Evolutionary conservation across 2,797 vertebrate genomes (phyloP).

Genomic region (Manis javanica): DNA sequence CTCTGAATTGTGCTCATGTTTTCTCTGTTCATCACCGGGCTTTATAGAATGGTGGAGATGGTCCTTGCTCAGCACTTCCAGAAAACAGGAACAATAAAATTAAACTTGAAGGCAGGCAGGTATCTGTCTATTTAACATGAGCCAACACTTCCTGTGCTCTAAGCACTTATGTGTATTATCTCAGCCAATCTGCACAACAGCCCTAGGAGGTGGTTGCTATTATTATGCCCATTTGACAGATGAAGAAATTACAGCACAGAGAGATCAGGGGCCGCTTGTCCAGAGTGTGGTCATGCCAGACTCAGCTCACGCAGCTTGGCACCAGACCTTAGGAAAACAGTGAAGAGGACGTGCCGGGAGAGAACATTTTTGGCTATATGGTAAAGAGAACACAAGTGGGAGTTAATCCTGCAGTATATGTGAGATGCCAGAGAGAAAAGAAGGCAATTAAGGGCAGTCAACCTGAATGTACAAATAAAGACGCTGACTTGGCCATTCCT

Average conservation of each 20-base stretch:
- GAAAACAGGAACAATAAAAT: not conserved
- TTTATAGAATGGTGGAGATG: not conserved
- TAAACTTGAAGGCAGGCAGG: not conserved
- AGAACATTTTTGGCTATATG: not conserved
- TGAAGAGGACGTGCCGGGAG: not conserved
- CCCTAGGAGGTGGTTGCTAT: not conserved
- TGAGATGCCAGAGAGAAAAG: not conserved
- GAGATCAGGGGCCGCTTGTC: not conserved
- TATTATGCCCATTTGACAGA: not conserved
- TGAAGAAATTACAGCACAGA: not conserved
- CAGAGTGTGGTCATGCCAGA: not conserved
- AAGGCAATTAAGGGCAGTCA: not conserved
- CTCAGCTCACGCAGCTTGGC: not conserved
- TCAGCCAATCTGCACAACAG: not conserved
- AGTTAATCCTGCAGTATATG: not conserved
- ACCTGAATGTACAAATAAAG: not conserved
- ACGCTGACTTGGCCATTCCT: not conserved
- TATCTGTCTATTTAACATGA: not conserved
- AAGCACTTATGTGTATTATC: rapidly evolving
- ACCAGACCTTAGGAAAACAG: not conserved
- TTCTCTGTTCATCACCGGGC: rapidly evolving
- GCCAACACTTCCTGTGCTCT: not conserved
- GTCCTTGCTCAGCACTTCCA: not conserved
- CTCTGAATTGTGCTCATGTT: not conserved
- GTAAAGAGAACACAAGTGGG: not conserved